Percentiles rank a stretch among this genome's conserved stretches.
phyloP scores from a whole-genome alignment of 2,113 vertebrate genomes.

The Sturnira hondurensis region DNA sequence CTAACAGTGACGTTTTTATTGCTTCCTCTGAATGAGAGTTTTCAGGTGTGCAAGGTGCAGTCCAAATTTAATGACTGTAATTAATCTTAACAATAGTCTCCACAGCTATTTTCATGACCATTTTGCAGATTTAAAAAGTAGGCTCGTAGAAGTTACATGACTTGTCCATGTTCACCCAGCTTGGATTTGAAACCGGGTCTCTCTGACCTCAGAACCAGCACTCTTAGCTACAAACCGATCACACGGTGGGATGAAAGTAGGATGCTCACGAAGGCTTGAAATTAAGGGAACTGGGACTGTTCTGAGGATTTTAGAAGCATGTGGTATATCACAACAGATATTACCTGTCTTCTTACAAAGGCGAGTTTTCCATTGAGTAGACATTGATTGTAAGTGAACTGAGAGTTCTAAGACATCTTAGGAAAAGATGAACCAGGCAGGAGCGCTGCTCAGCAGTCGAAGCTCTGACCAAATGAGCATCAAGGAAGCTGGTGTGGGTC shows the following conservation, averaged over 20 bases:
- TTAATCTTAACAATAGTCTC: conserved; percentile 1
- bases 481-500: no score
- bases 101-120: background rate
- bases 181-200: background rate
- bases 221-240: background rate
- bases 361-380: background rate
- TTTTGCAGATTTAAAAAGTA: conserved; percentile 47
- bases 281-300: background rate
- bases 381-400: background rate
- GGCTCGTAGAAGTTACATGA: background rate
- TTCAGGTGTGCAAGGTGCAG: background rate
- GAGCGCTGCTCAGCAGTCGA: background rate
- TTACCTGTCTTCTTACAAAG: background rate
- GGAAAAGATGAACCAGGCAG: background rate
- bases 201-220: background rate
- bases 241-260: background rate
- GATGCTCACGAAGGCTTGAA: background rate
- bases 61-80: background rate
- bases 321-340: background rate
- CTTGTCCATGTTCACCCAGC: background rate
- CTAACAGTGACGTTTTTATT: conserved; percentile 12
- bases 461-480: background rate
- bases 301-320: background rate
- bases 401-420: background rate
- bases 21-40: conserved; percentile 8